Percentiles rank a stretch among this genome's conserved stretches.
Evolutionary conservation across 2,888 invertebrate species (phyloP).

Genomic region (Bellardia pandia): DNA sequence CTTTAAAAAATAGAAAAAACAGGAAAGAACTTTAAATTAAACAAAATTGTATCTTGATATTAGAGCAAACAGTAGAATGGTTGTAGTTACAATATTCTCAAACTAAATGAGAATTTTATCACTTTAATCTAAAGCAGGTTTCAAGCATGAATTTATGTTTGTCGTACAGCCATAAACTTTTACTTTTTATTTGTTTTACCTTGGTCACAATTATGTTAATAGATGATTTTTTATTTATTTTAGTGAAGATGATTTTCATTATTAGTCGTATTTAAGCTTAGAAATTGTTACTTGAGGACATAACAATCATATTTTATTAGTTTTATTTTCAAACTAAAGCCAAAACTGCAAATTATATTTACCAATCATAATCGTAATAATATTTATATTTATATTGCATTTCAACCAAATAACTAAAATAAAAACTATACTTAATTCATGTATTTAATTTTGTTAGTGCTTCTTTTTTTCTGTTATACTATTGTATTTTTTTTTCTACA

Average conservation of each 20-base stretch:
- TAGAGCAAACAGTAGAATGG: background rate
- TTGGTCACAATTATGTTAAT: slow-evolving; percentile 32
- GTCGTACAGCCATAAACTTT: slow-evolving; percentile 42
- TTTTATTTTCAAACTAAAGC: background rate
- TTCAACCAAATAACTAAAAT: background rate
- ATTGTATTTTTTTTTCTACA: background rate
- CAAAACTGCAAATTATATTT: slow-evolving; percentile 38
- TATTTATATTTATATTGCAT: slow-evolving; percentile 21
- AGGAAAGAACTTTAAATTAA: slow-evolving; percentile 47
- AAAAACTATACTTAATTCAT: slow-evolving; percentile 19
- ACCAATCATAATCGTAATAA: slow-evolving; percentile 45
- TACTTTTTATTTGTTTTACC: slow-evolving; percentile 25
- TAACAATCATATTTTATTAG: slow-evolving; percentile 7
- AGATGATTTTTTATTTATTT: slow-evolving; percentile 41
- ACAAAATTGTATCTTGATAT: slow-evolving; percentile 38
- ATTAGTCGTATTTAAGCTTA: background rate
- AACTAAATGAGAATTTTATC: slow-evolving; percentile 64
- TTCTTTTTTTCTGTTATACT: background rate
- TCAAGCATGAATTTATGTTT: slow-evolving; percentile 9
- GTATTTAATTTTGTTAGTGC: slow-evolving; percentile 9
- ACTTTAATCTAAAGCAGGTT: slow-evolving; percentile 53
- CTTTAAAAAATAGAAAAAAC: slow-evolving; percentile 16
- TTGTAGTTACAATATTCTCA: background rate
- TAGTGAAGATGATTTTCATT: slow-evolving; percentile 13
- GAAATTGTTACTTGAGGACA: background rate